Conservation (phyloP, 2,113 vertebrate species). For the Pipa parva region DNA sequence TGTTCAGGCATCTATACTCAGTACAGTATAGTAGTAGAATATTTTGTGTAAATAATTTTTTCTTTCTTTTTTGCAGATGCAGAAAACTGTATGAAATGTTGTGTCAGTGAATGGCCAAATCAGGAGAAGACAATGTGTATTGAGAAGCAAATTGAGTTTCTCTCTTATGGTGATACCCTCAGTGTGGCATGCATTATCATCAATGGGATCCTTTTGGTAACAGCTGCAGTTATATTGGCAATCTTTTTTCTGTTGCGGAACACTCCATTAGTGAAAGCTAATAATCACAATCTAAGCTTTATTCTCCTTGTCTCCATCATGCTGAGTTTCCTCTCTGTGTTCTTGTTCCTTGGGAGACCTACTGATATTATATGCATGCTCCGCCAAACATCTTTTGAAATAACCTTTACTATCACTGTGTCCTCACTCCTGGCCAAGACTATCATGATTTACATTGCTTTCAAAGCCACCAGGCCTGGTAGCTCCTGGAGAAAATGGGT, state of each 20-base stretch:
- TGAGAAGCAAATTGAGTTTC: background rate
- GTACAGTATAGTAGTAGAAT: too few relatives aligned
- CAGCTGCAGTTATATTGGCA: background rate
- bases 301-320: constrained; percentile 3
- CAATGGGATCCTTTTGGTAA: background rate
- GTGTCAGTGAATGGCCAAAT: background rate
- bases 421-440: constrained; percentile 26
- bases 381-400: background rate
- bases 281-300: constrained; percentile 14
- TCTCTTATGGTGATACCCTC: background rate
- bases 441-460: constrained; percentile 11
- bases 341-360: background rate
- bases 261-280: constrained; percentile 11
- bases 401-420: constrained; percentile 7
- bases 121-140: background rate
- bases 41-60: too few relatives aligned
- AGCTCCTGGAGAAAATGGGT: background rate
- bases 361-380: constrained; percentile 10
- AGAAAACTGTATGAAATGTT: background rate
- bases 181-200: background rate
- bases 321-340: constrained; percentile 13
- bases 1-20: too few relatives aligned
- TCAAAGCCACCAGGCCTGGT: constrained; percentile 20
- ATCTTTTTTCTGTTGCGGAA: constrained; percentile 4
- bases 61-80: background rate